Evolutionary conservation across 2,888 invertebrate genomes (phyloP), one percentile per base, ranked within the genome.

Genomic region (Pseudococcus jackbeardsleyi): DNA sequence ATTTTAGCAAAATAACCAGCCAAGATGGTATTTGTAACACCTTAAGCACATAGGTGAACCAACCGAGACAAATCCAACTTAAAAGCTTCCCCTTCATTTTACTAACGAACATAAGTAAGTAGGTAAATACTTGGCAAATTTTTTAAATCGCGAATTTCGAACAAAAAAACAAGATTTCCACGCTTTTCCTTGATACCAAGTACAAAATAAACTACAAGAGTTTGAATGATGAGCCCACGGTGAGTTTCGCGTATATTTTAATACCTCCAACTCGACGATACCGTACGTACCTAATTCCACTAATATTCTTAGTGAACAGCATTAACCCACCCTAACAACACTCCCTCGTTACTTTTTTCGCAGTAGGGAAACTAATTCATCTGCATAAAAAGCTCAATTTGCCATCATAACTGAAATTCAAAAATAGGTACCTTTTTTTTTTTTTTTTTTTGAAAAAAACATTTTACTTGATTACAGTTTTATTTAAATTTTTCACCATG

Each of bases 401-500:
- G 79, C 79, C 79, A 82, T 82, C 79, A 46, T 19, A 22, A 46
- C 19, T 22, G 19, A 46, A 42, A 19, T 82, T 39, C 39, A 46
- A 77, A 77, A 39, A 82, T 82, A 19, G 42, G 46, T 46, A 42
- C 79, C 42, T 82, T 33, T 33, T 33, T 33, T 79, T 39, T 42
- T 82, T 33, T 33, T 33, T 33, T 79, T 39, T 42, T 79, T 22
- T 33, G 9, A 42, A 39, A 46, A 46, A 64, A 64, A 77, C 77
- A 82, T 46, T 82, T 82, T 8, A 82, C 79, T 82, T 82, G 79
- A 82, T 82, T 33, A 39, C 79, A 46, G 22, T 82, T 82, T 82
- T 82, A 82, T 82, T 82, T 33, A 82, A 82, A 82, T 82, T 82
- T 39, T 46, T 82, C 46, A 82, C 46, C 79, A 33, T 46, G 46